Conservation (phyloP, 2,113 vertebrate species). For the Serilophus lunatus region DNA sequence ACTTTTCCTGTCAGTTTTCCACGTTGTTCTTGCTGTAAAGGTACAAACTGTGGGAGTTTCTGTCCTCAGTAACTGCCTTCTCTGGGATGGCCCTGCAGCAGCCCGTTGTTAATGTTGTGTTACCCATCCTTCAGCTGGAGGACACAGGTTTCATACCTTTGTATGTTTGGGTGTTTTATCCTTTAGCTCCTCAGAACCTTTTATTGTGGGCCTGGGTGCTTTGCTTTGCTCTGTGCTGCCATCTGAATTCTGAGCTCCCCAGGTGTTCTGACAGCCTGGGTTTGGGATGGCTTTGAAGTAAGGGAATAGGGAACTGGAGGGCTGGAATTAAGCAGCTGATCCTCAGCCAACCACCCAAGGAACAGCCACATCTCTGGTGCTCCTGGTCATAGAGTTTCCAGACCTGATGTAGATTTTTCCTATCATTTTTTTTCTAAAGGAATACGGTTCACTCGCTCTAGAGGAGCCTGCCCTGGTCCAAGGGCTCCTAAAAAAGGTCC, state of each 20-base stretch:
- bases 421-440: neutral
- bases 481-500: neutral
- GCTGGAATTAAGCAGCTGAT: neutral
- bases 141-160: fast-evolving
- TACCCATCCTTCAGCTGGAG: neutral
- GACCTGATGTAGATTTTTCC: neutral
- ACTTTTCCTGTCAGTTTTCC: neutral
- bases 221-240: neutral
- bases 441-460: neutral
- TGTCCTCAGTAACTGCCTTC: neutral
- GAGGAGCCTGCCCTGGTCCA: neutral
- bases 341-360: neutral
- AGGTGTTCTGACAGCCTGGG: neutral
- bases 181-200: neutral
- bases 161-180: fast-evolving
- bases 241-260: neutral
- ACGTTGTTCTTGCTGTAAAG: fast-evolving
- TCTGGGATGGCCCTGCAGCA: neutral
- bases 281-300: neutral
- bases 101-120: neutral
- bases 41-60: too few relatives aligned
- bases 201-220: neutral
- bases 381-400: neutral
- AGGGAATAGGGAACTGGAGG: neutral
- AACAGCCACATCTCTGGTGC: neutral